Evolutionary conservation across 53 echinoderm and acorn worm genomes (phyloP).

Genomic region (Crossaster papposus): DNA sequence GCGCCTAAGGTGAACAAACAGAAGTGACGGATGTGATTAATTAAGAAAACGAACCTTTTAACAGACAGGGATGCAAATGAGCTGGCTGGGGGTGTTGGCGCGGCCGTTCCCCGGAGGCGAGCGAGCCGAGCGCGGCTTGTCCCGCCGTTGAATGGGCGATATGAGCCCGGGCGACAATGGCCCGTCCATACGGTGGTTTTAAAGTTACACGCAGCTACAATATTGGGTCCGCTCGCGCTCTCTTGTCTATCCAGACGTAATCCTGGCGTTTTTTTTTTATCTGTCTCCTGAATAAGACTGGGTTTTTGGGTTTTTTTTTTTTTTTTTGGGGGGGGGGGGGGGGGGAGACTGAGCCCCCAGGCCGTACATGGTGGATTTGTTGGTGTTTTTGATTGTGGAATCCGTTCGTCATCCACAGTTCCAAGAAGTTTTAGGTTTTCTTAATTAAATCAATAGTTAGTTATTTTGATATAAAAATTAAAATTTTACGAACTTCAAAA

Average conservation of each 20-base stretch:
- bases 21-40: slow-evolving; percentile 65
- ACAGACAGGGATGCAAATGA: slow-evolving; percentile 60
- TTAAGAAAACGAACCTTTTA: slow-evolving; percentile 67
- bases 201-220: slow-evolving; percentile 61
- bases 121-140: slow-evolving; percentile 52
- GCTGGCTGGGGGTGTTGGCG: slow-evolving; percentile 49
- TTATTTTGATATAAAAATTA: no score
- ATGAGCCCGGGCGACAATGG: slow-evolving; percentile 44
- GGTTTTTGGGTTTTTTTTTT: no score
- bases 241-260: neutral
- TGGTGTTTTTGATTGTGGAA: slow-evolving; percentile 17
- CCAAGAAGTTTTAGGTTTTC: neutral
- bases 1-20: slow-evolving; percentile 66
- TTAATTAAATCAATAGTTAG: no score
- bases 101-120: slow-evolving; percentile 46
- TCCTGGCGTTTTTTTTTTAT: no score
- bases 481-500: no score
- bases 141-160: slow-evolving; percentile 52
- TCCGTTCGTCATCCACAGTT: slow-evolving; percentile 21
- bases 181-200: slow-evolving; percentile 59
- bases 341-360: slow-evolving; percentile 28
- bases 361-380: slow-evolving; percentile 56
- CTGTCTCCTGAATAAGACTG: no score
- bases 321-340: neutral
- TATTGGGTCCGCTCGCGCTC: slow-evolving; percentile 33